A percentile compares a stretch with the other conserved stretches of the same genome.
These are phyloP conservation scores for Cartodere bifasciata DNA, from an alignment of 2,888 invertebrate species.

Conservation along the genomic window DNA sequence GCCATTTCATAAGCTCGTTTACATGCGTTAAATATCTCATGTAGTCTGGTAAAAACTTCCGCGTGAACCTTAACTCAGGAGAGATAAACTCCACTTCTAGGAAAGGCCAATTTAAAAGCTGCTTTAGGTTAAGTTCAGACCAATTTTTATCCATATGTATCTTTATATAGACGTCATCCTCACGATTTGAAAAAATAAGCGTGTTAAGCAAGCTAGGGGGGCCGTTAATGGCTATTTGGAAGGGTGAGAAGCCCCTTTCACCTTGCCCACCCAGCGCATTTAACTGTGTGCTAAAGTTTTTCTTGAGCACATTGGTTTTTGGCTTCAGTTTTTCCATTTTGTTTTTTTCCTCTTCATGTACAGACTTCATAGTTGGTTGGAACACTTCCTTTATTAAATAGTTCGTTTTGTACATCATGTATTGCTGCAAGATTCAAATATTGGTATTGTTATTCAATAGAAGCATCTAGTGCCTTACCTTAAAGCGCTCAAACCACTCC, in stretches of 20 bases:
- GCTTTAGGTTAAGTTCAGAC: constrained; percentile 1
- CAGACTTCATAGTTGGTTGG: constrained; percentile 1
- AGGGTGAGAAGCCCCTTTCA: neutral
- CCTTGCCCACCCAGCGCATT: too few species aligned
- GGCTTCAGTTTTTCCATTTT: too few species aligned
- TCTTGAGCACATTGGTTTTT: neutral
- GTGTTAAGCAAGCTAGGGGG: constrained; percentile 7
- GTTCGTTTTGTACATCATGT: constrained; percentile 9
- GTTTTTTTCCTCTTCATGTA: constrained; percentile 1
- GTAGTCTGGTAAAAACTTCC: constrained; percentile 4
- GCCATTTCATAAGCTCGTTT: neutral
- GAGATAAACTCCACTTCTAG: constrained; percentile 9
- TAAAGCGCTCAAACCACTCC: constrained; percentile 5
- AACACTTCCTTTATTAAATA: constrained; percentile 4
- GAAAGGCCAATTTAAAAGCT: constrained; percentile 8
- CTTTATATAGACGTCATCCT: constrained; percentile 6
- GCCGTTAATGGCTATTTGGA: constrained; percentile 6
- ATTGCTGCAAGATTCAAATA: too few species aligned
- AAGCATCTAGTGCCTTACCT: too few species aligned
- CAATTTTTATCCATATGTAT: constrained; percentile 8
- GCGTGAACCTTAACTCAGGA: constrained; percentile 8
- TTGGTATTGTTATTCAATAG: too few species aligned
- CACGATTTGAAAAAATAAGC: constrained; percentile 7
- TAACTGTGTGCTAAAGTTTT: too few species aligned
- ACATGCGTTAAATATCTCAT: constrained; percentile 2